A percentile compares a stretch with the other conserved stretches of the same genome.
Conservation (phyloP, 2,888 invertebrate species). For the Tuta absoluta region DNA sequence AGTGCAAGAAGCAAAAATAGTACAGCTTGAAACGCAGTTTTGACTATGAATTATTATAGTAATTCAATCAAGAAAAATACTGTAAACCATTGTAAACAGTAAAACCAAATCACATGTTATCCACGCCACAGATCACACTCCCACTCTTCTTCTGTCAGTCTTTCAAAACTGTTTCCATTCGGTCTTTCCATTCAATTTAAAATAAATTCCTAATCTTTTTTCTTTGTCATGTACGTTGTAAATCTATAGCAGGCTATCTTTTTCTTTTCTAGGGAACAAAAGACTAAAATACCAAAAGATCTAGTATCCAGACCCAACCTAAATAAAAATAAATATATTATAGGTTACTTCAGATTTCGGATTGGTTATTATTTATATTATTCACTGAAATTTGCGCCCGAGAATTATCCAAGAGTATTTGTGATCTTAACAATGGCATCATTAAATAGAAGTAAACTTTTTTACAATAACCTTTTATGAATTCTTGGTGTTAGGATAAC, state of each 20-base stretch:
- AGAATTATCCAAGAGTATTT: neutral
- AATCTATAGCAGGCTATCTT: neutral
- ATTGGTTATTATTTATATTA: neutral
- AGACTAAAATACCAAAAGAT: neutral
- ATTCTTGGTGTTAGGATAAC: neutral
- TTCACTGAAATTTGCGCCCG: neutral
- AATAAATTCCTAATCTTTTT: neutral
- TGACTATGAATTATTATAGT: neutral
- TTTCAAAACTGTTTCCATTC: neutral
- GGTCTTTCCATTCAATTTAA: neutral
- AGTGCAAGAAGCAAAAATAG: neutral
- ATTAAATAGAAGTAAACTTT: constrained; percentile 48
- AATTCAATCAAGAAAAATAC: neutral
- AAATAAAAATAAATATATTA: neutral
- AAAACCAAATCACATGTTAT: neutral
- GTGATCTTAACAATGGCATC: constrained; percentile 43
- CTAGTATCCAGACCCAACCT: neutral
- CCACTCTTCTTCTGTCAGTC: neutral
- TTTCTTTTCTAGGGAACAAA: neutral
- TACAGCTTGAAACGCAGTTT: neutral
- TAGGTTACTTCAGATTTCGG: neutral
- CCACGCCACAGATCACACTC: too few relatives aligned
- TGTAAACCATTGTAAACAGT: constrained; percentile 4
- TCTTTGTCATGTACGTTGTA: neutral
- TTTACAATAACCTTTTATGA: neutral